Base-by-base conservation (phyloP, 2,113 vertebrate species). In the Corynorhinus townsendii region DNA sequence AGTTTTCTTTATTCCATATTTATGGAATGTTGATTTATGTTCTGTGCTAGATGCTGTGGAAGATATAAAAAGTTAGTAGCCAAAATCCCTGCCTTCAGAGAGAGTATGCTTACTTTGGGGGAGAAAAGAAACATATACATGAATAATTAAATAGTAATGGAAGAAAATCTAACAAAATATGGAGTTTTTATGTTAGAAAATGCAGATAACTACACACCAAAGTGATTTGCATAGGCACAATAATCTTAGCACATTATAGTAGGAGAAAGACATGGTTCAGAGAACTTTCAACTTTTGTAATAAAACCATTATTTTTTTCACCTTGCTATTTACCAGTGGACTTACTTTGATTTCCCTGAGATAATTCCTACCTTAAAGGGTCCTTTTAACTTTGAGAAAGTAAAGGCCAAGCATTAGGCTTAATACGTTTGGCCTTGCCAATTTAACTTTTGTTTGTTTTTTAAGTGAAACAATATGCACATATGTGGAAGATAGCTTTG, bases 71-170 rank as follows among this genome's bases (percentile, higher is more conserved):
- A 64, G 17, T 81, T 80, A 90, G 80, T 17, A 62, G 72, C 30
- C 2, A 26, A 90, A 81, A 38, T 82, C 45, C 72, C 62, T 96
- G 38, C 43, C 52, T 95, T 90, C 26, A 69, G 81, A 94, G 33
- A 85, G 7, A 40, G 4, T 91, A 40, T 69, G 33, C 10, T 94
- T 22, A 73, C n/a, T 91, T 85, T 81, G 16, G 62, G 14, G 38
- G 4, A 87, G 62, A 72, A 92, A 91, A 91, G 28, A 84, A 94
- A 87, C 47, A 3, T 4, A 45, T 59, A 76, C 9, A 62, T 81
- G 52, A 77, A 91, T 80, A 96, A 91, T 92, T 90, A 75, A 94
- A 87, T 33, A 81, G 16, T 16, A 90, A 38, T 64, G 8, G 49
- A 93, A 91, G 19, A 28, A 89, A 84, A 15, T 81, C 35, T 93